These are phyloP conservation scores for Polyodon spathula DNA, from an alignment of 2,113 vertebrate genomes.

Conservation along the genomic window DNA sequence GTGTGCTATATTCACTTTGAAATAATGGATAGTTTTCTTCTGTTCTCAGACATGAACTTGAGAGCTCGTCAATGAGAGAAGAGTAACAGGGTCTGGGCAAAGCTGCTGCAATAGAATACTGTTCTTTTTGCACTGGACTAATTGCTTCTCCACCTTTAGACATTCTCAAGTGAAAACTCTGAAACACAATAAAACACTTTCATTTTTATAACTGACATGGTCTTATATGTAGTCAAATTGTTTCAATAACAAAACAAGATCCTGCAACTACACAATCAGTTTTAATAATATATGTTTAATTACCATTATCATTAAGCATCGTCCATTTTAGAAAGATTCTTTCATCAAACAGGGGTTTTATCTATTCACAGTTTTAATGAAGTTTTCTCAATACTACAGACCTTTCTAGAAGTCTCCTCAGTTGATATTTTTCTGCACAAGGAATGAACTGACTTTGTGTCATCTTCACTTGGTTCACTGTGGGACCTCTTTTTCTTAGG, in stretches of 20 bases:
- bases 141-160: constrained; percentile 51
- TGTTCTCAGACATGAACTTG: constrained; percentile 43
- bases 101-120: constrained; percentile 56
- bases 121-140: constrained; percentile 44
- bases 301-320: too few relatives aligned
- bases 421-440: constrained; percentile 59
- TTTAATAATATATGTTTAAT: too few relatives aligned
- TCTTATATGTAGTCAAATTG: too few relatives aligned
- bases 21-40: constrained; percentile 64
- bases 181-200: not conserved
- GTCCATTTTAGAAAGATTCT: not conserved
- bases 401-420: constrained; percentile 69
- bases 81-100: constrained; percentile 67
- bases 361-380: too few relatives aligned
- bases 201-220: too few relatives aligned
- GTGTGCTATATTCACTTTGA: constrained; percentile 56
- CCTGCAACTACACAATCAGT: too few relatives aligned
- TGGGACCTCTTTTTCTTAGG: constrained; percentile 31
- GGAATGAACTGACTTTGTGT: constrained; percentile 44
- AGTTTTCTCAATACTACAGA: constrained; percentile 26
- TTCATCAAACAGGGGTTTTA: too few relatives aligned
- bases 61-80: constrained; percentile 52
- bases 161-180: constrained; percentile 72
- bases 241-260: too few relatives aligned
- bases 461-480: constrained; percentile 33